These are phyloP conservation scores for Pseudomyrmex sp. DNA, from an alignment of 1,140 invertebrate genomes.

Conservation along the genomic window DNA sequence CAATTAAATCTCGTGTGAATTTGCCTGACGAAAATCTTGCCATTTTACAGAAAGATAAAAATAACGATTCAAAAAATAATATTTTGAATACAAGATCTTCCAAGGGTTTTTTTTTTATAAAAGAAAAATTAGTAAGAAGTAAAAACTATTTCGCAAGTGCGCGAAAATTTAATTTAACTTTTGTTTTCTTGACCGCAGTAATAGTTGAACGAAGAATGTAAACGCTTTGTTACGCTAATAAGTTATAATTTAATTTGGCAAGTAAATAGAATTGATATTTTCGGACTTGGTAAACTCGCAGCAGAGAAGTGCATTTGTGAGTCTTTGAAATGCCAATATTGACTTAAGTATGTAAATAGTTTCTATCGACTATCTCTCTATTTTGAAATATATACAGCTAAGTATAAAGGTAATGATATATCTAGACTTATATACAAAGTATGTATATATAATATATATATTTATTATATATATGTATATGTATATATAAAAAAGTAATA, in stretches of 20 bases:
- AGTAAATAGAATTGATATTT: slow-evolving; percentile 55
- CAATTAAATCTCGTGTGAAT: slow-evolving; percentile 32
- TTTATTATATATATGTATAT: no score
- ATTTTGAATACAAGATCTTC: no score
- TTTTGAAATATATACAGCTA: slow-evolving; percentile 4
- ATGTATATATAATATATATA: no score
- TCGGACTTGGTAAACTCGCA: slow-evolving; percentile 27
- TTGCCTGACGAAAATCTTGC: neutral
- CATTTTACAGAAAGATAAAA: neutral
- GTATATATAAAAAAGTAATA: no score
- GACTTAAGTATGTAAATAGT: slow-evolving; percentile 43
- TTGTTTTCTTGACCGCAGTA: neutral
- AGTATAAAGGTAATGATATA: slow-evolving; percentile 26
- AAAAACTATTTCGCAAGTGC: neutral
- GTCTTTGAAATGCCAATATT: slow-evolving; percentile 47
- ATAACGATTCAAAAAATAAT: neutral
- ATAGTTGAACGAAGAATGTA: slow-evolving; percentile 5
- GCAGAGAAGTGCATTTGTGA: slow-evolving; percentile 30
- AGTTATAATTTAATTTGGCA: slow-evolving; percentile 41
- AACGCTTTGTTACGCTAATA: slow-evolving; percentile 45
- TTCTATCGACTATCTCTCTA: slow-evolving; percentile 18
- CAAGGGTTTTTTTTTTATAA: no score
- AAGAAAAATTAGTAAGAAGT: neutral
- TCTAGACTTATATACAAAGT: slow-evolving; percentile 7
- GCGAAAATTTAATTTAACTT: slow-evolving; percentile 37